Evolutionary conservation across 2,113 vertebrate genomes (phyloP).

Genomic region (Sylvicapra grimmia): DNA sequence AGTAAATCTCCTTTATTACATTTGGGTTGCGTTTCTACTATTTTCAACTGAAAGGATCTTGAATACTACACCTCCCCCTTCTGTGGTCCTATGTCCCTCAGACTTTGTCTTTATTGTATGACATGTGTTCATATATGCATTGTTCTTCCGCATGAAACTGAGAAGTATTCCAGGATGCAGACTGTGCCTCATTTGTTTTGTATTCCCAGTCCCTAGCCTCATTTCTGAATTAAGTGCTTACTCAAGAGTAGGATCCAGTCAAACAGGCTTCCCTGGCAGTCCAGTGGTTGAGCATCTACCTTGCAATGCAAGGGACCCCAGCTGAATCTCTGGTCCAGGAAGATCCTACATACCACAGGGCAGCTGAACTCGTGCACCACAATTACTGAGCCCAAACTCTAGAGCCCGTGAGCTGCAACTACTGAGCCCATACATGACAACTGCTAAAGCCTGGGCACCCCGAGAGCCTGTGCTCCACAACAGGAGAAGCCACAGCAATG

Average conservation of each 20-base stretch:
- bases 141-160: neutral
- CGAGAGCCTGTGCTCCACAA: neutral
- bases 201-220: neutral
- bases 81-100: no score
- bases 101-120: neutral
- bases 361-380: neutral
- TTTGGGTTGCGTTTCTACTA: neutral
- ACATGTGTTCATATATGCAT: neutral
- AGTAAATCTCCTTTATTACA: neutral
- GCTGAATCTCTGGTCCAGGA: fast-evolving
- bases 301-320: neutral
- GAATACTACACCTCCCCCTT: neutral
- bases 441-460: neutral
- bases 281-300: neutral
- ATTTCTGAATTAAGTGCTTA: neutral
- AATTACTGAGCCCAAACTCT: neutral
- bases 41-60: neutral
- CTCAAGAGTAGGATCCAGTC: neutral
- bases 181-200: neutral
- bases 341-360: neutral
- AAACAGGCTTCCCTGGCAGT: neutral
- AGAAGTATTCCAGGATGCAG: neutral
- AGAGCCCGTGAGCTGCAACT: neutral
- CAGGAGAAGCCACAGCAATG: neutral
- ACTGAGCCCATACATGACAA: neutral